Base-by-base conservation (phyloP, 2,888 invertebrate genomes). In the Nymphalis polychloros region DNA sequence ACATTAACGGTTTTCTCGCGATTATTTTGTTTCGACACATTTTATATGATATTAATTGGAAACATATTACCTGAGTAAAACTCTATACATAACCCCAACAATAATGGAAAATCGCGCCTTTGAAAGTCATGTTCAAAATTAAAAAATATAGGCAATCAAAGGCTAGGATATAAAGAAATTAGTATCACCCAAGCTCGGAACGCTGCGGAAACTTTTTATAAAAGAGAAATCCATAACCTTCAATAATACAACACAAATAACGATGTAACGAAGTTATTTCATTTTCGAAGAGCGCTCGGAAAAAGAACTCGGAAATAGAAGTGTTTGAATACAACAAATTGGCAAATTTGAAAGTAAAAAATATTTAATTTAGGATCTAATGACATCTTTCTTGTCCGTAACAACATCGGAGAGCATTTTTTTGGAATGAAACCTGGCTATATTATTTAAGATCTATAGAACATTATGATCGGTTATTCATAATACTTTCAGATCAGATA, bases 401-500 rank as follows among this genome's bases (percentile, higher is more conserved):
- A 46, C n/a, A 31, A 55, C 17, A 31, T 55, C n/a, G 31, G 31
- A 55, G 8, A 31, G 16, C 16, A 23, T 53, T 53, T 50, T 20
- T 20, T 13, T 19, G 19, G 5, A 35, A 57, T 17, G 35, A n/a
- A 57, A 35, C 57, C 13, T 41, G 10, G 8, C 16, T 41, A 31
- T 41, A 41, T 27, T 27, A 27, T 3, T 57, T 57, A 46, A 48
- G 35, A 47, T 19, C 47, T n/a, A 19, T 46, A 59, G 35, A 65
- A 59, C 49, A 57, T 57, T 68, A 71, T 59, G 41, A 20, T 63
- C 74, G 66, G 76, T 77, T 77, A 80, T 78, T 78, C 80, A 79
- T 81, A 79, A 77, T 78, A 81, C 81, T 88, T 88, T 85, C 84
- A 81, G 84, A 82, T 87, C 83, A 64, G 86, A 86, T 87, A 87